Percentiles rank a stretch among this genome's conserved stretches.
phyloP scores from a whole-genome alignment of 2,113 vertebrate genomes.

The Paedocypris sp. region DNA sequence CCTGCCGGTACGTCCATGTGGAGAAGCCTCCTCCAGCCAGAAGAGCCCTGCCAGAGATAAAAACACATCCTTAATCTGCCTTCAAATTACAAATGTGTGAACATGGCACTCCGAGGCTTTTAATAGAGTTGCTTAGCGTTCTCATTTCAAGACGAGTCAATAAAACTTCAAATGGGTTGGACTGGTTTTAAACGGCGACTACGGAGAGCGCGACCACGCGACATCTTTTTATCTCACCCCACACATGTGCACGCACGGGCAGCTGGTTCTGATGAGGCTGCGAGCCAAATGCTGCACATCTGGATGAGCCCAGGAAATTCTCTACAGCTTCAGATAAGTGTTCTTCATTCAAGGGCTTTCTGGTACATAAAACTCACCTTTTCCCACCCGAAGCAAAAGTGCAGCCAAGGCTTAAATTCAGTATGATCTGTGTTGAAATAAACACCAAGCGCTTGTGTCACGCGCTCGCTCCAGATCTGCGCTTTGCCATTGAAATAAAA shows the following conservation, averaged over 20 bases:
- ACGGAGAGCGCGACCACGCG: not conserved
- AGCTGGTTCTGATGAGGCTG: constrained; percentile 54
- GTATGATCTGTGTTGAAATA: constrained; percentile 8
- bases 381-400: constrained; percentile 39
- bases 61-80: not conserved
- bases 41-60: constrained; percentile 68
- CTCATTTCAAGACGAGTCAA: not conserved
- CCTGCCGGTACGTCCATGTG: constrained; percentile 95
- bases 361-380: constrained; percentile 42
- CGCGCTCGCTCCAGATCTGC: constrained; percentile 24
- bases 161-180: constrained; percentile 1
- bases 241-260: constrained; percentile 37
- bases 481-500: too few species aligned
- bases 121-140: not conserved
- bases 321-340: constrained; percentile 51
- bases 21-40: constrained; percentile 94
- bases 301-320: constrained; percentile 58
- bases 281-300: constrained; percentile 49
- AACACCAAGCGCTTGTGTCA: constrained; percentile 34
- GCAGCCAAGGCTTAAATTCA: constrained; percentile 17
- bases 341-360: constrained; percentile 44
- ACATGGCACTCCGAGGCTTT: not conserved
- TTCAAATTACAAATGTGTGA: not conserved
- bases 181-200: not conserved
- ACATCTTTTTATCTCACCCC: constrained; percentile 26